A percentile compares a stretch with the other conserved stretches of the same genome.
These are phyloP conservation scores for Gymnarchus niloticus DNA, from an alignment of 2,113 vertebrate genomes.

Conservation along the genomic window DNA sequence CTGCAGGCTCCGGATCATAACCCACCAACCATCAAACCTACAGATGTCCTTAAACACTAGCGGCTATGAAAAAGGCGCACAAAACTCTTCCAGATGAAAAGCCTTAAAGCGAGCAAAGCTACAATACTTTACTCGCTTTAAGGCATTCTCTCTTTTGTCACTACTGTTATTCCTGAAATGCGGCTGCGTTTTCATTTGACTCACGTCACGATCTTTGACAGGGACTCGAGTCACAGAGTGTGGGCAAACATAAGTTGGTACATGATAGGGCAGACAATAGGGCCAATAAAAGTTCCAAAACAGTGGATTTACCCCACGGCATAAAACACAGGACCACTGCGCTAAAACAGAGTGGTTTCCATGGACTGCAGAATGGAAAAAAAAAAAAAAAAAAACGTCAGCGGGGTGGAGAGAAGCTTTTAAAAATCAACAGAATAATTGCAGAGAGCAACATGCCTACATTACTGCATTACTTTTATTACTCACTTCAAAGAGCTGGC, in stretches of 20 bases:
- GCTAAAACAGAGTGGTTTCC: not conserved
- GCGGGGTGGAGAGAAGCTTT: not conserved
- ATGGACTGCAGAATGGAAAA: not conserved
- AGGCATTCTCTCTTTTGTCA: not conserved
- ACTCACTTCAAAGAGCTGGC: conserved; percentile 25
- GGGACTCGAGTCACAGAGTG: not conserved
- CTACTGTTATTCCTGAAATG: not conserved
- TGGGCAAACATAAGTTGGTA: not conserved
- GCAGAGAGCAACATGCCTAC: not conserved
- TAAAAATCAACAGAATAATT: conserved; percentile 23
- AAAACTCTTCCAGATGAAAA: conserved; percentile 1
- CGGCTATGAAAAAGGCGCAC: not conserved
- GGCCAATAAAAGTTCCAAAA: not conserved
- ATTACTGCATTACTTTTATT: conserved; percentile 20
- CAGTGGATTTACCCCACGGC: conserved; percentile 5
- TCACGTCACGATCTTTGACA: not conserved
- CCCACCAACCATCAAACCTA: conserved; percentile 5
- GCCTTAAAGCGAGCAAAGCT: not conserved
- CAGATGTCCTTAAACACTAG: not conserved
- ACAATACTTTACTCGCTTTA: not conserved
- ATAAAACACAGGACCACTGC: not conserved
- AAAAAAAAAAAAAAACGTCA: not conserved
- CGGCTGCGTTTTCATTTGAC: not conserved
- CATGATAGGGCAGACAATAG: not conserved
- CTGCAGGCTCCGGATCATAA: not conserved